Evolutionary conservation across 2,888 invertebrate genomes (phyloP).

Genomic region (Fragum whitleyi): DNA sequence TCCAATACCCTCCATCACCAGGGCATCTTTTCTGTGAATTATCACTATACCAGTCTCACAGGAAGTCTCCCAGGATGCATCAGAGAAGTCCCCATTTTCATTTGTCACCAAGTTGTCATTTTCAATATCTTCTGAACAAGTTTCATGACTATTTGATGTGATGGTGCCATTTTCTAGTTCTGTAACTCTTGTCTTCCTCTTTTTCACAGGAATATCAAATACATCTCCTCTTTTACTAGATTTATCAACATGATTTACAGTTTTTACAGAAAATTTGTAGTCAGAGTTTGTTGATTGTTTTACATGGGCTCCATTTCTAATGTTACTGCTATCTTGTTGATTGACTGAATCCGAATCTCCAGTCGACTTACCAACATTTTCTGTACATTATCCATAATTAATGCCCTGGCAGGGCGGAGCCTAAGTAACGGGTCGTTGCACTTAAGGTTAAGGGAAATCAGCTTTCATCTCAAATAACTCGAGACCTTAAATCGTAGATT

Average conservation of each 20-base stretch:
- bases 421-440: too few species aligned
- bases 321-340: too few species aligned
- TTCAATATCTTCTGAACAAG: not conserved
- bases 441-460: too few species aligned
- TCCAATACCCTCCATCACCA: not conserved
- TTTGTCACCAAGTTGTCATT: not conserved
- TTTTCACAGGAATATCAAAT: not conserved
- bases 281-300: too few species aligned
- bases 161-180: not conserved
- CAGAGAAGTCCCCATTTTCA: constrained; percentile 9
- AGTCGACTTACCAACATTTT: too few species aligned
- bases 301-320: too few species aligned
- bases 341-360: too few species aligned
- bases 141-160: not conserved
- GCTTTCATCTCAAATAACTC: too few species aligned
- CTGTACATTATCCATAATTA: too few species aligned
- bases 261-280: not conserved
- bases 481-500: too few species aligned
- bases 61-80: constrained; percentile 14
- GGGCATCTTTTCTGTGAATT: constrained; percentile 23
- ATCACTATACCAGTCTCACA: constrained; percentile 11
- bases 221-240: not conserved
- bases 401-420: too few species aligned
- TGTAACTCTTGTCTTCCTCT: not conserved
- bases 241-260: not conserved